Percentiles rank a stretch among this genome's conserved stretches.
Evolutionary conservation across 2,888 invertebrate species (phyloP).

Genomic region (Mechanitis mazaeus): DNA sequence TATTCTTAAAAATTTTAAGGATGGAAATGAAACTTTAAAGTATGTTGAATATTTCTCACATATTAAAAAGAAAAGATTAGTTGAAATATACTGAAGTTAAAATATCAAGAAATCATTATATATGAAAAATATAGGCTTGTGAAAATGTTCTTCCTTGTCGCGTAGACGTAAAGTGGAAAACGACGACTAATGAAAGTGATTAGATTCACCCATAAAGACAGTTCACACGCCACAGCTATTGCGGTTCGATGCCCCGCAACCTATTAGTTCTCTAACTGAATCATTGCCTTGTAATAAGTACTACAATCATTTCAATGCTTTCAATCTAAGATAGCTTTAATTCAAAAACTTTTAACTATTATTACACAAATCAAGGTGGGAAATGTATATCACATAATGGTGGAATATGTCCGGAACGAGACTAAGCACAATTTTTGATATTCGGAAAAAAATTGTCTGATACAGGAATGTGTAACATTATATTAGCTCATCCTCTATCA

Average conservation of each 20-base stretch:
- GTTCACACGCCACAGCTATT: constrained; percentile 21
- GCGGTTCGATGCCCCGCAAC: constrained; percentile 9
- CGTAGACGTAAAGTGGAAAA: constrained; percentile 14
- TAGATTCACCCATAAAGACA: constrained; percentile 16
- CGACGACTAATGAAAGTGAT: constrained; percentile 23
- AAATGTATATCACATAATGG: no score
- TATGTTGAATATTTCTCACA: no score
- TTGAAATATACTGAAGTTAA: constrained; percentile 19
- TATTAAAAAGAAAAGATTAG: neutral
- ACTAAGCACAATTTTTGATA: no score
- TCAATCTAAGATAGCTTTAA: neutral
- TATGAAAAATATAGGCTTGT: constrained; percentile 5
- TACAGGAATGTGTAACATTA: no score
- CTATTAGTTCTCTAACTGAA: constrained; percentile 2
- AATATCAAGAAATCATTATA: constrained; percentile 10
- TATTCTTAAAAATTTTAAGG: no score
- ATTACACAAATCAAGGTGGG: no score
- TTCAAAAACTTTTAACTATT: neutral
- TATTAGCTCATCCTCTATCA: no score
- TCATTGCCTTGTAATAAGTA: neutral
- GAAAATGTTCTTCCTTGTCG: constrained; percentile 7
- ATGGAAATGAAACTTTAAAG: no score
- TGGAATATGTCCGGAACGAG: no score
- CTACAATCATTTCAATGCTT: neutral
- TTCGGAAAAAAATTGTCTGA: no score